Percentiles rank a stretch among this genome's conserved stretches.
phyloP scores from a whole-genome alignment of 53 echinoderm and acorn worm species.

The Holothuria scabra region DNA sequence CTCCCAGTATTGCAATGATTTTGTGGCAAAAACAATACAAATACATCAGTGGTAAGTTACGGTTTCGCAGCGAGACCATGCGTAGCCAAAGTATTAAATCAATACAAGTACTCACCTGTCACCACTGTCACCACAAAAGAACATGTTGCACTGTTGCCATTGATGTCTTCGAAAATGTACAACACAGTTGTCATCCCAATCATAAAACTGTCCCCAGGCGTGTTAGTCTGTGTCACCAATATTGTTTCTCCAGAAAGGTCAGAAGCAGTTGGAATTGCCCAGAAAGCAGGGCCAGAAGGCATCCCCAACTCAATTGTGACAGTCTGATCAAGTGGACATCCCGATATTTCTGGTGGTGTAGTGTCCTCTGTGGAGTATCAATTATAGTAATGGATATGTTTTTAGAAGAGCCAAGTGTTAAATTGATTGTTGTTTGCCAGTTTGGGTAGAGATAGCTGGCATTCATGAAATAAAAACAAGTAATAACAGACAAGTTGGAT shows the following conservation, averaged over 20 bases:
- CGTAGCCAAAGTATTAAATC: too few species aligned
- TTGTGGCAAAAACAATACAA: too few species aligned
- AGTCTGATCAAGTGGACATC: neutral
- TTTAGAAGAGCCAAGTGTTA: too few species aligned
- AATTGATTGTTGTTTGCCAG: too few species aligned
- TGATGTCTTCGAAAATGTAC: conserved; percentile 60
- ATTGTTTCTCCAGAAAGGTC: conserved; percentile 53
- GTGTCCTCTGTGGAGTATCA: neutral
- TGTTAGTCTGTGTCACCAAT: conserved; percentile 4
- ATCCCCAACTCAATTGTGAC: conserved; percentile 33
- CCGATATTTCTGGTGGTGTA: neutral
- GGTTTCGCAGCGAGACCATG: too few species aligned
- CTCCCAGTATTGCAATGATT: too few species aligned
- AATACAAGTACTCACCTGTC: conserved; percentile 30
- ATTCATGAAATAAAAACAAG: too few species aligned
- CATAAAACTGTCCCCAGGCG: neutral
- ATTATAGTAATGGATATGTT: too few species aligned
- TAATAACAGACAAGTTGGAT: too few species aligned
- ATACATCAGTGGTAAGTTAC: too few species aligned
- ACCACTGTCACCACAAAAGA: conserved; percentile 63
- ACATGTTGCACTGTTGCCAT: conserved; percentile 56
- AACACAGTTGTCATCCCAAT: conserved; percentile 17
- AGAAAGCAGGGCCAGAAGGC: neutral
- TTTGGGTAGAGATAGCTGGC: too few species aligned
- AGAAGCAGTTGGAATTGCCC: conserved; percentile 57